Conservation (phyloP, 2,113 vertebrate species). For the Ictalurus furcatus region DNA sequence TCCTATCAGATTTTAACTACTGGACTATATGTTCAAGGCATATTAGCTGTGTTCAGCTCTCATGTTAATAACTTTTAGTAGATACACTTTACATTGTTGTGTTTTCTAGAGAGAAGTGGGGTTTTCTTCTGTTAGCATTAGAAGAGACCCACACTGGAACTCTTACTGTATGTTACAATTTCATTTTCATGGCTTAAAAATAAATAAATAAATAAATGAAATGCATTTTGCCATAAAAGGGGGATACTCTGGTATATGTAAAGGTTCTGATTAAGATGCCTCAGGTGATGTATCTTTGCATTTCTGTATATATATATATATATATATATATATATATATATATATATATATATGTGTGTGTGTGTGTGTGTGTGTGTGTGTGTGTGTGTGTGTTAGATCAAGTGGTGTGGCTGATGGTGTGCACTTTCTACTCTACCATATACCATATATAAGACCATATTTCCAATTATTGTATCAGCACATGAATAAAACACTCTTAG, state of each 20-base stretch:
- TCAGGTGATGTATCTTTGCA: neutral
- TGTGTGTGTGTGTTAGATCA: neutral
- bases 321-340: no score
- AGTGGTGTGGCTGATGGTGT: neutral
- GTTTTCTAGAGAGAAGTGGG: neutral
- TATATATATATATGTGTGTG: neutral
- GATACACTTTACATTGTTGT: neutral
- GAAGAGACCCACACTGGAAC: neutral
- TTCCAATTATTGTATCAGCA: neutral
- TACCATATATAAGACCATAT: neutral
- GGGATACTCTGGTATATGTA: neutral
- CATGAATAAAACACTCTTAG: neutral
- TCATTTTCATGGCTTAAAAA: neutral
- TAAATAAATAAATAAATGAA: neutral
- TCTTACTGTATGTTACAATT: neutral
- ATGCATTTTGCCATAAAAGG: neutral
- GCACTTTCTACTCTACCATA: neutral
- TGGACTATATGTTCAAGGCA: neutral
- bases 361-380: constrained; percentile 23
- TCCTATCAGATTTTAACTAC: neutral
- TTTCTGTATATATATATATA: neutral
- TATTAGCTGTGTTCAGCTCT: neutral
- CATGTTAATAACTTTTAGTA: neutral
- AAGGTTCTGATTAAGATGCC: neutral
- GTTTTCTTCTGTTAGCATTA: neutral